phyloP scores from a whole-genome alignment of 2,113 vertebrate species.

The Hippocampus barbouri region DNA sequence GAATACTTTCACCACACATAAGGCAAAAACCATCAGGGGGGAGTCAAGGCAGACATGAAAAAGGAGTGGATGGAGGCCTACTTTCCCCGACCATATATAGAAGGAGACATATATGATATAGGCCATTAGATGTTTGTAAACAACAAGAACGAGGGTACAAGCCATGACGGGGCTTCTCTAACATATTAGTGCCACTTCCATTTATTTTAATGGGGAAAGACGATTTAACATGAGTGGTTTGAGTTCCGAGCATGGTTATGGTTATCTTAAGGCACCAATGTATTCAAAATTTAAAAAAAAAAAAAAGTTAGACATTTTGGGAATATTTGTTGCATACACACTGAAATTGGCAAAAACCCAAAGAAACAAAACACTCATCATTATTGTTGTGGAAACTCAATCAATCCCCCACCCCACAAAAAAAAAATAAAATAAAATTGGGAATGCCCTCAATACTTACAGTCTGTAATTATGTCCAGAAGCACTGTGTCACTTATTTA shows the following conservation, averaged over 20 bases:
- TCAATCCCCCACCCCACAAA: neutral
- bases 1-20: neutral
- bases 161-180: too few species aligned
- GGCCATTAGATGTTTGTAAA: neutral
- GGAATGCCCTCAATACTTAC: neutral
- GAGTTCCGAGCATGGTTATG: neutral
- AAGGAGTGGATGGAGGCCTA: neutral
- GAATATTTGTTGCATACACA: too few species aligned
- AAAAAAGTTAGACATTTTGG: neutral
- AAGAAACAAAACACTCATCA: neutral
- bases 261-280: neutral
- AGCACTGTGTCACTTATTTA: constrained; percentile 52
- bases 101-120: neutral
- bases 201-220: neutral
- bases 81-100: neutral
- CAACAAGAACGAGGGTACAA: too few species aligned
- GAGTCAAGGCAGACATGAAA: neutral
- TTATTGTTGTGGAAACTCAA: neutral
- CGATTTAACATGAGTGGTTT: neutral
- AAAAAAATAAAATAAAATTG: neutral
- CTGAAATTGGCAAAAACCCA: neutral
- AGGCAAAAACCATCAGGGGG: neutral
- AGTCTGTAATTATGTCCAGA: constrained; percentile 17
- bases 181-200: too few species aligned
- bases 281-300: neutral